These are phyloP conservation scores for Pitta sordida DNA, from an alignment of 2,113 vertebrate species.

Conservation along the genomic window DNA sequence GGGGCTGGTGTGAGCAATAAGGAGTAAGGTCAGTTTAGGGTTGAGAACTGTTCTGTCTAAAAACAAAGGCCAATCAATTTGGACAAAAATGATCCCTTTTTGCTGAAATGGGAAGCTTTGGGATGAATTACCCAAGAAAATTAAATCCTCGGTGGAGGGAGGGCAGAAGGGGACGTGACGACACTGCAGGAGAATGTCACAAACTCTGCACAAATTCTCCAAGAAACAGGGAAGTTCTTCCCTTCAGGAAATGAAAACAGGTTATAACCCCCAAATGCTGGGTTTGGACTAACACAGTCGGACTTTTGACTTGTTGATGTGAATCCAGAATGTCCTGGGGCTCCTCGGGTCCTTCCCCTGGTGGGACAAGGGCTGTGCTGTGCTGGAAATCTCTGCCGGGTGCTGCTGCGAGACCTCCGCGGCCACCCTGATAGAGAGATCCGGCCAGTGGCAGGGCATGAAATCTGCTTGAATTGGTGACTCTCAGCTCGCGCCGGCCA, in stretches of 20 bases:
- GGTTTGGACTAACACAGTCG: rapidly evolving
- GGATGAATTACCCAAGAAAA: background rate
- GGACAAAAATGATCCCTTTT: background rate
- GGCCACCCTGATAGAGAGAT: conserved; percentile 63
- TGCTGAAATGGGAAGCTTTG: background rate
- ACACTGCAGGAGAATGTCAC: background rate
- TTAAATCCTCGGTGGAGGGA: background rate
- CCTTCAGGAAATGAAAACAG: background rate
- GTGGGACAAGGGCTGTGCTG: background rate
- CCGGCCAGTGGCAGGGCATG: conserved; percentile 61
- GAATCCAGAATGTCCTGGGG: rapidly evolving
- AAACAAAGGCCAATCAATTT: background rate
- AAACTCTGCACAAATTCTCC: background rate
- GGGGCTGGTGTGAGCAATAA: rapidly evolving
- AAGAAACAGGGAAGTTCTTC: background rate
- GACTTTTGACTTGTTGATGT: background rate
- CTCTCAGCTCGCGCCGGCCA: background rate
- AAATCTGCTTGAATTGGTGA: conserved; percentile 66
- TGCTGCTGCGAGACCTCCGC: background rate
- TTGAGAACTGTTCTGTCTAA: background rate
- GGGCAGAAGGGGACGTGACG: background rate
- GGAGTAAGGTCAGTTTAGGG: background rate
- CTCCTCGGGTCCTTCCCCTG: rapidly evolving
- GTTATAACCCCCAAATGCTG: background rate
- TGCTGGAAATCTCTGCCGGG: background rate